phyloP scores from a whole-genome alignment of 2,888 invertebrate genomes.

The Patella ulyssiponensis region DNA sequence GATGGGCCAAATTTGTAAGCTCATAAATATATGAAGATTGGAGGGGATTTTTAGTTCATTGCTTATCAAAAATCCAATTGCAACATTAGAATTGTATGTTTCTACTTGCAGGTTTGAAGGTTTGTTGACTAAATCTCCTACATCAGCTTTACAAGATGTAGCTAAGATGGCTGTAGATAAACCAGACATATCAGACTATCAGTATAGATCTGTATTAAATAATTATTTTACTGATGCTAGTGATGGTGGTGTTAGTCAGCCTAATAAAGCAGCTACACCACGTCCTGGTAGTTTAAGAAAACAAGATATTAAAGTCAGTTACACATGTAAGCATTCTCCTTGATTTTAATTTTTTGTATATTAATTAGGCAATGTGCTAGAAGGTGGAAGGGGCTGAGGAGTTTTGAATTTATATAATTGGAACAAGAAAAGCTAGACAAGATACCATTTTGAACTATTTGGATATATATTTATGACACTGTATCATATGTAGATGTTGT shows the following conservation, averaged over 20 bases:
- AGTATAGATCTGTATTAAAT: conserved; percentile 49
- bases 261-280: conserved; percentile 34
- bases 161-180: conserved; percentile 43
- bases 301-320: conserved; percentile 58
- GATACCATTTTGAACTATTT: neutral
- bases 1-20: too few relatives aligned
- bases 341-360: too few relatives aligned
- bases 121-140: conserved; percentile 61
- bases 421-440: neutral
- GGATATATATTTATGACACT: too few relatives aligned
- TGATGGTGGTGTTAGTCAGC: conserved; percentile 42
- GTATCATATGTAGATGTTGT: too few relatives aligned
- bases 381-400: too few relatives aligned
- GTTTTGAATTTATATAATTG: too few relatives aligned
- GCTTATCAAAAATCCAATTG: too few relatives aligned
- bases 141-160: conserved; percentile 52
- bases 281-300: conserved; percentile 24
- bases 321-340: conserved; percentile 49
- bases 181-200: neutral
- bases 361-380: too few relatives aligned
- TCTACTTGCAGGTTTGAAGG: conserved; percentile 50
- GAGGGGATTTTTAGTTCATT: too few relatives aligned
- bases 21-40: too few relatives aligned
- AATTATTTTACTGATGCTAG: conserved; percentile 64
- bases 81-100: conserved; percentile 5